Evolutionary conservation across 2,797 vertebrate genomes (phyloP), one percentile per base, ranked within the genome.

Genomic region (Sylvilagus floridanus): DNA sequence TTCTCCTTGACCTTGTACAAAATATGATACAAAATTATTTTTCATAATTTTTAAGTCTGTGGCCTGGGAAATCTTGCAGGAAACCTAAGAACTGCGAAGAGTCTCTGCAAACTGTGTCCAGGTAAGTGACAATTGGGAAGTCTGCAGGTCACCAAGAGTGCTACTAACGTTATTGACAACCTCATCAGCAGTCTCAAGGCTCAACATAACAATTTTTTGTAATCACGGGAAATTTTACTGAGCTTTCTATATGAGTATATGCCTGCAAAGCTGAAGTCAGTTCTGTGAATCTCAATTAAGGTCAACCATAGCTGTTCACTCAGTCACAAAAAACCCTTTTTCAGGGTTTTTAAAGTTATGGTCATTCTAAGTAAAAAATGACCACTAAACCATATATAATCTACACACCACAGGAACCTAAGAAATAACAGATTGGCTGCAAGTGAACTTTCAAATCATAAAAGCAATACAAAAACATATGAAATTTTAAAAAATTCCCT

Each of bases 331-430:
- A 26, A 83, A 37, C 19, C 54, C 28, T 75, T 68, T 50, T 37
- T 37, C 50, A 89, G 62, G 28, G 10, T 85, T 88, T 85, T 77
- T 54, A 4, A 93, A 90, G 7, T 71, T 24, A 92, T 83, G 22
- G 21, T 30, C 79, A n/a, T 90, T 96, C 37, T 17, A 22, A 79
- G 32, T 90, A 1, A 94, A 87, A 94, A 95, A 65, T 81, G 16
- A 73, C 57, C 28, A 60, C 57, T 65, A 72, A 91, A 66, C 7
- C 26, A 30, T 77, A 71, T 82, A 37, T 35, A 88, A 92, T 9
- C 37, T 83, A 26, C 16, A 81, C 3, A 65, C 24, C 52, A 63
- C 13, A 85, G n/a, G 17, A 92, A 78, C 77, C 35, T 75, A 71
- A 83, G 60, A 87, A 87, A 88, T 47, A 69, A 84, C 10, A 62